Conservation (phyloP, 2,113 vertebrate genomes). For the Acinonyx jubatus region DNA sequence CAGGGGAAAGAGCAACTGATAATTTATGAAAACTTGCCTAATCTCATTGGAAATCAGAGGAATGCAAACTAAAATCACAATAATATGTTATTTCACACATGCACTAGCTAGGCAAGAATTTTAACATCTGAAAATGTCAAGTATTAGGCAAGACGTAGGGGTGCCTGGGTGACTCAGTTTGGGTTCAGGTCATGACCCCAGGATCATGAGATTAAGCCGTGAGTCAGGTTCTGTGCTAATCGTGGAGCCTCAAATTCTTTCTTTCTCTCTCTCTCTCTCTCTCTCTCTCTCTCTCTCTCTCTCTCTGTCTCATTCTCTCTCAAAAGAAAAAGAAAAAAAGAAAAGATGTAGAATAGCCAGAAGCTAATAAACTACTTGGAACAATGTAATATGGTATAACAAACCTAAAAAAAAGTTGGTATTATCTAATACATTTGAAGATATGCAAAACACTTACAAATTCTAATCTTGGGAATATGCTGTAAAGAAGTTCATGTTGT, state of each 20-base stretch:
- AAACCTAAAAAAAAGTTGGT: neutral
- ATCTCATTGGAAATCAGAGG: neutral
- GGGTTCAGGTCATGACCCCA: no score
- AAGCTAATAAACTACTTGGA: neutral
- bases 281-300: no score
- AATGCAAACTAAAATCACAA: neutral
- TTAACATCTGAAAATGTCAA: neutral
- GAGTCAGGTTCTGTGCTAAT: no score
- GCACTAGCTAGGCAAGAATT: neutral
- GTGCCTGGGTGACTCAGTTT: no score
- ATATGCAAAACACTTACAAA: neutral
- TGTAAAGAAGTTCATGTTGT: neutral
- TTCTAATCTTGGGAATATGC: neutral
- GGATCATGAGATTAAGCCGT: no score
- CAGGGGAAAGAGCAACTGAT: neutral
- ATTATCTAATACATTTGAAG: neutral
- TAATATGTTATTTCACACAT: neutral
- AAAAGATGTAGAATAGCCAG: neutral
- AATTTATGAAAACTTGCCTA: neutral
- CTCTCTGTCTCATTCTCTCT: no score
- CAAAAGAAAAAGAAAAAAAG: no score
- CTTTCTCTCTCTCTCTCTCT: no score
- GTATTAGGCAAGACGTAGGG: neutral
- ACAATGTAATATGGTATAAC: neutral
- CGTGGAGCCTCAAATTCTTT: no score